Conservation (phyloP, 2,113 vertebrate species). For the Ciconia boyciana region DNA sequence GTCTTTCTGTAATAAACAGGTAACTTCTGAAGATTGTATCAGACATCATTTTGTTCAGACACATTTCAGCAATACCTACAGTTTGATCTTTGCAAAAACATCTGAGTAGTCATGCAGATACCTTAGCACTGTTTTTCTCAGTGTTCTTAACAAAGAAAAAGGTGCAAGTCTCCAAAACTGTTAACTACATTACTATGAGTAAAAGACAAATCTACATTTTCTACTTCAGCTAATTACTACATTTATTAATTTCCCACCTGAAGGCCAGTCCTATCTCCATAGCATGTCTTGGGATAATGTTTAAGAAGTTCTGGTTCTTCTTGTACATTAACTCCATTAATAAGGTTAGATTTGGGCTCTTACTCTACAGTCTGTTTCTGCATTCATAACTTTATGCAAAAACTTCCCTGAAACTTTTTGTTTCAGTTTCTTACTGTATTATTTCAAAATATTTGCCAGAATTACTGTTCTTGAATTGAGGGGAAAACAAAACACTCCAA, state of each 20-base stretch:
- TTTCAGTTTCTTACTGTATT: background rate
- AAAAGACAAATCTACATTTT: background rate
- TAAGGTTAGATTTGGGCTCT: background rate
- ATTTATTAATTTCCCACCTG: background rate
- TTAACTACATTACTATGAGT: accelerated
- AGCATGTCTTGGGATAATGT: background rate
- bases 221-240: background rate
- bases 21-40: background rate
- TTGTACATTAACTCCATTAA: background rate
- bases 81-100: background rate
- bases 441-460: background rate
- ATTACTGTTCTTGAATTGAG: background rate
- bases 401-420: background rate
- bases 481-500: background rate
- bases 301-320: background rate
- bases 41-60: background rate
- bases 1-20: background rate
- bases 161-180: background rate
- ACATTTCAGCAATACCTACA: background rate
- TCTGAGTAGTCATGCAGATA: background rate
- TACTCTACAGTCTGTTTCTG: background rate
- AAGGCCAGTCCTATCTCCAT: background rate
- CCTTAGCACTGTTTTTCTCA: background rate
- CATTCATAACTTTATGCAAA: background rate
- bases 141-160: background rate